phyloP scores from a whole-genome alignment of 2,113 vertebrate species.

The Lipophrys pholis region DNA sequence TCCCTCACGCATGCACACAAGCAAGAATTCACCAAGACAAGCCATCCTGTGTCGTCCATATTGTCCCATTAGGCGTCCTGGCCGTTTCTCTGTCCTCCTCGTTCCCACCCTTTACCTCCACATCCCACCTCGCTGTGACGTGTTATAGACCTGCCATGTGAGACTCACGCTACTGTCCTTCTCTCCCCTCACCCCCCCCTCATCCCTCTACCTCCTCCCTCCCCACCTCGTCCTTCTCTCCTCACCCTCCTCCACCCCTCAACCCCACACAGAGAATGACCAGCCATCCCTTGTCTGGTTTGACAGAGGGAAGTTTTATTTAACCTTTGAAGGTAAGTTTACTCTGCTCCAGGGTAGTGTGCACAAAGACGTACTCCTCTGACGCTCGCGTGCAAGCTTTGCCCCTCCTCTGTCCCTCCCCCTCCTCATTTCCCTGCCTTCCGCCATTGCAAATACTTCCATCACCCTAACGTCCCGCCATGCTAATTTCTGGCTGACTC shows the following conservation, averaged over 20 bases:
- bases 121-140: slow-evolving; percentile 84
- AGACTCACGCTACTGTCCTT: slow-evolving; percentile 98
- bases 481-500: slow-evolving; percentile 47
- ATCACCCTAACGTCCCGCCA: slow-evolving; percentile 41
- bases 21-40: slow-evolving; percentile 8
- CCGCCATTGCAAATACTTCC: slow-evolving; percentile 14
- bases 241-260: slow-evolving; percentile 68
- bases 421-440: slow-evolving; percentile 21
- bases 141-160: slow-evolving; percentile 90
- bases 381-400: slow-evolving; percentile 77
- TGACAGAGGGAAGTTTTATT: slow-evolving; percentile 99
- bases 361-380: slow-evolving; percentile 77
- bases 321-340: slow-evolving; percentile 99
- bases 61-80: slow-evolving; percentile 39
- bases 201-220: slow-evolving; percentile 83
- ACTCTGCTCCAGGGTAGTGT: slow-evolving; percentile 79
- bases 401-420: slow-evolving; percentile 57
- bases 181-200: slow-evolving; percentile 84
- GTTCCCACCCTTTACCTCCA: slow-evolving; percentile 45
- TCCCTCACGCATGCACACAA: slow-evolving; percentile 11
- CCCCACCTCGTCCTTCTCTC: slow-evolving; percentile 84
- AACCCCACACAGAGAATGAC: slow-evolving; percentile 97
- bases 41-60: slow-evolving; percentile 15
- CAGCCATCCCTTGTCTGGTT: slow-evolving; percentile 99
- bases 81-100: slow-evolving; percentile 31